Conservation (phyloP, 2,888 invertebrate genomes). For the Thecocarcelia acutangulata region DNA sequence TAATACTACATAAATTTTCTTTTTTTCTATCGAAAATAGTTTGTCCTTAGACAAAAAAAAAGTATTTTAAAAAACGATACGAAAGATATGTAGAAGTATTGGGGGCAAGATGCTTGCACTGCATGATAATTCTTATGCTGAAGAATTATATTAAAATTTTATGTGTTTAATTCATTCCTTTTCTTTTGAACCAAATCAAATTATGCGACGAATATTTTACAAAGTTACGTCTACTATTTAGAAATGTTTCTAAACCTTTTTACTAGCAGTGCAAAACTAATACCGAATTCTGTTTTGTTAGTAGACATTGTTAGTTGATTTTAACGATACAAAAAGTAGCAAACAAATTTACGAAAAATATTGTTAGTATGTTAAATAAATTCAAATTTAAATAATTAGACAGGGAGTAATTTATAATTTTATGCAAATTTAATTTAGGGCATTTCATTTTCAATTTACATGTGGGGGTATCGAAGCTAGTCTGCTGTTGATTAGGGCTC, state of each 20-base stretch:
- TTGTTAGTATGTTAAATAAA: slow-evolving; percentile 53
- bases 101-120: too few species aligned
- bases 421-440: slow-evolving; percentile 36
- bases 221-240: background rate
- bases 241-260: slow-evolving; percentile 24
- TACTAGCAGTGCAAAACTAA: slow-evolving; percentile 50
- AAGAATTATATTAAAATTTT: too few species aligned
- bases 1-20: too few species aligned
- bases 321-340: slow-evolving; percentile 5
- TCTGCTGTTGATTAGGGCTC: slow-evolving; percentile 82
- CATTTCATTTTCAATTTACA: slow-evolving; percentile 79
- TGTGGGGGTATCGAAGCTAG: slow-evolving; percentile 83
- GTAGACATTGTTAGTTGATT: slow-evolving; percentile 66
- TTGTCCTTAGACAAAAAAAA: too few species aligned
- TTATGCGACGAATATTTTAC: background rate
- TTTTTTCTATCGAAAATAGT: too few species aligned
- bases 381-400: slow-evolving; percentile 19
- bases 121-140: too few species aligned
- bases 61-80: too few species aligned
- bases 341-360: slow-evolving; percentile 9
- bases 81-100: too few species aligned
- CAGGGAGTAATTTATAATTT: slow-evolving; percentile 20
- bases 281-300: slow-evolving; percentile 69
- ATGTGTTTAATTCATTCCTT: background rate
- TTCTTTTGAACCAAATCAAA: background rate